Evolutionary conservation across 92 coral and sea anemone genomes (phyloP).

Genomic region (Epizoanthus rinbou): DNA sequence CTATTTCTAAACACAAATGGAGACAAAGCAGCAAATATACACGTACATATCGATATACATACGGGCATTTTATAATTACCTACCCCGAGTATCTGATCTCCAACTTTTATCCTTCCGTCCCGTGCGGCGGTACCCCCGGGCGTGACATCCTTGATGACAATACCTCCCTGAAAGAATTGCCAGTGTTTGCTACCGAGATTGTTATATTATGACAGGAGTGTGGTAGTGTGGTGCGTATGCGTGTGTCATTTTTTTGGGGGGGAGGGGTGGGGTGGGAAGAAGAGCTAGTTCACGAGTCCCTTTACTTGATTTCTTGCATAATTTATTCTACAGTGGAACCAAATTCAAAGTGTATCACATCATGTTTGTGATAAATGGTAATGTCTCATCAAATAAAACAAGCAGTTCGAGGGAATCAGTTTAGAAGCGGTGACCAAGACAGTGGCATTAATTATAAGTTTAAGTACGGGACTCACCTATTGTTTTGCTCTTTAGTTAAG

Average conservation of each 20-base stretch:
- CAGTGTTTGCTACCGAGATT: neutral
- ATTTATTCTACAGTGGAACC: too few relatives aligned
- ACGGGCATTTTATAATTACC: neutral
- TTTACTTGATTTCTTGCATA: too few relatives aligned
- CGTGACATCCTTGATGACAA: constrained; percentile 61
- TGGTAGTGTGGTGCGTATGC: neutral
- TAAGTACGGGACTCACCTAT: neutral
- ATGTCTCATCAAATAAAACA: too few relatives aligned
- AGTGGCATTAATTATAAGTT: too few relatives aligned
- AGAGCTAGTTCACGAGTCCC: neutral
- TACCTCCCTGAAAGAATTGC: constrained; percentile 53
- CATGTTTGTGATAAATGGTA: neutral
- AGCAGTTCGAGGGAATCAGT: neutral
- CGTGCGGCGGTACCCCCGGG: constrained; percentile 59
- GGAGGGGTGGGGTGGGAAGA: neutral
- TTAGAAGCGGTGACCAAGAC: too few relatives aligned
- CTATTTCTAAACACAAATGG: neutral
- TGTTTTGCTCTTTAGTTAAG: too few relatives aligned
- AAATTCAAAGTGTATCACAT: too few relatives aligned
- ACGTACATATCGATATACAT: neutral
- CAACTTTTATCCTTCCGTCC: constrained; percentile 71
- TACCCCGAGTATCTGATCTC: constrained; percentile 77
- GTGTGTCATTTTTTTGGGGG: neutral
- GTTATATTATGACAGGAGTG: neutral
- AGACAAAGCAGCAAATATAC: neutral